Evolutionary conservation across 2,113 vertebrate genomes (phyloP), one percentile per base, ranked within the genome.

Genomic region (Phaetusa simplex): DNA sequence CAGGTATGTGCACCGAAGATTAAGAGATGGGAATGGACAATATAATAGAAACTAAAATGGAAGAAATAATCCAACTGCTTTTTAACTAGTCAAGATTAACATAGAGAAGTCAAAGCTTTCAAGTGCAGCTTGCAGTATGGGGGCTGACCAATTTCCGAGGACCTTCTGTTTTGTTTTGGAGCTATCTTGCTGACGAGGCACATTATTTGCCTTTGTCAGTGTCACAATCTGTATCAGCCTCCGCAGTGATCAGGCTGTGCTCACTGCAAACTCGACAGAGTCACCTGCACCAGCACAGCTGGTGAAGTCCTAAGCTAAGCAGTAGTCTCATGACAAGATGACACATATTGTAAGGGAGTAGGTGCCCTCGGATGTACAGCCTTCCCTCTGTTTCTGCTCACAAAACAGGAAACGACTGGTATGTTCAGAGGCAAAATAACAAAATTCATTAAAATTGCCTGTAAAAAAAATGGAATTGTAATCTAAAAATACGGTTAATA

Each of bases 181-280:
- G 11, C n/a, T 4, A 27, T 69, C 17, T 71, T 0, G 0, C 45
- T 81, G 61, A 27, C 1, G 0, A 29, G 45, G 8, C 23, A 49
- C 0, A 0, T 69, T 49, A 65, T 70, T 64, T 0, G 0, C 30
- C 9, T 64, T 59, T 26, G 22, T 36, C 19, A 30, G 20, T 32
- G 27, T 59, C 45, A 59, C 90, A 90, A 76, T 43, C 34, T 65
- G 7, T 43, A 23, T 61, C 32, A 36, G 8, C 6, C 20, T 38
- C 56, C 88, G 56, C 52, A 50, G 64, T 29, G n/a, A n/a, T 55
- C 23, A 55, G n/a, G 20, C 12, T 71, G 40, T 16, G 27, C 32
- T 80, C 0, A 6, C 45, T 71, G 56, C 24, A 55, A 56, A 40
- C 20, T 53, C 1, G 0, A 19, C 23, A 42, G 20, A 32, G 38